Evolutionary conservation across 2,797 vertebrate genomes (phyloP), one percentile per base, ranked within the genome.

Genomic region (Geotria australis): DNA sequence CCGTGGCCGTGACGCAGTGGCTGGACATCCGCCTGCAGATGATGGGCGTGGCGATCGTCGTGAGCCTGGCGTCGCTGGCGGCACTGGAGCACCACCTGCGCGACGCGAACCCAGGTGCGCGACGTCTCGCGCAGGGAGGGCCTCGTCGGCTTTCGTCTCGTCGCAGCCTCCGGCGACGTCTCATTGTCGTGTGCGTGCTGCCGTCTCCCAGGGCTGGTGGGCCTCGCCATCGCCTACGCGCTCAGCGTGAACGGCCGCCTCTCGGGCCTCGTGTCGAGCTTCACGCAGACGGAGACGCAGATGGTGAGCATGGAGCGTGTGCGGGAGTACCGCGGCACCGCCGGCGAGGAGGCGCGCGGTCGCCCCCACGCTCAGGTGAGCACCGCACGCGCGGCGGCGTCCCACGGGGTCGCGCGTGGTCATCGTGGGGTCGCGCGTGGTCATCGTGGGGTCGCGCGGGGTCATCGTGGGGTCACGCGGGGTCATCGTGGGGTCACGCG

Each of bases 1-100:
- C 80, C 68, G 74, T 70, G 2, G 73, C 83, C 2, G 76, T 77
- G 0, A 73, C 71, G 67, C 79, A 84, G 69, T 98, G 89, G 89
- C 69, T 98, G 68, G 79, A 85, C 69, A 84, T 98, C 61, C 80
- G 83, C n/a, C 70, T 98, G 60, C 89, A 98, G 74, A 77, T 98
- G 72, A 86, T 91, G 14, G 85, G 85, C 2, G 84, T 91, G 0
- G 63, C 69, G 1, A 78, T 94, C 65, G 72, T 98, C 63, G 86
- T 79, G 0, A 66, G 75, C 63, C 77, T 93, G 6, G 75, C 74
- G 1, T 66, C 66, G 58, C 77, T 89, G 2, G 81, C 86, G 3
- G 72, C 98, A 47, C 63, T 89, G 46, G 80, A 96, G 68, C 83
- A 89, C 69, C 76, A 77, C 67, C 71, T 70, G 47, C 65, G 69